Evolutionary conservation across 2,113 vertebrate species (phyloP).

Genomic region (Cettia cetti): DNA sequence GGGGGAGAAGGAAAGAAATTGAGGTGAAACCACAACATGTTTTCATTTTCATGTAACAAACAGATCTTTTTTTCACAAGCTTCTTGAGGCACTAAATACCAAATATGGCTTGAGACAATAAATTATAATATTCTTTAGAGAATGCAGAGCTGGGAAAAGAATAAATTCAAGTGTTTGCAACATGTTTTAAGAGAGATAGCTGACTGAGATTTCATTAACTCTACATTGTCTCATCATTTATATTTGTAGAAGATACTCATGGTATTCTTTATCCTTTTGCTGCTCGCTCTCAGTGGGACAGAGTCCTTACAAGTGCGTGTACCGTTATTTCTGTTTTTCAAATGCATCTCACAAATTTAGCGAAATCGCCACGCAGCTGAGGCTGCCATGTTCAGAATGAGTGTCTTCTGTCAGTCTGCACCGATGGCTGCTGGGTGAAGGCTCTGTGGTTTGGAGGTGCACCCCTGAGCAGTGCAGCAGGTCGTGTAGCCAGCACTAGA

Average conservation of each 20-base stretch:
- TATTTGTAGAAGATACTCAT: not conserved
- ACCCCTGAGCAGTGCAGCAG: not conserved
- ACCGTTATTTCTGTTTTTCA: not conserved
- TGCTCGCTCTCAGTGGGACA: not conserved
- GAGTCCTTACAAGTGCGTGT: not conserved
- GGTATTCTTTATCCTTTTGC: not conserved
- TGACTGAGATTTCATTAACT: not conserved
- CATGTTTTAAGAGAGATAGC: not conserved
- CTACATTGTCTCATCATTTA: not conserved
- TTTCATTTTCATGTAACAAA: constrained; percentile 54
- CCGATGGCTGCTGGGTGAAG: not conserved
- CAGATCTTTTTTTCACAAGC: constrained; percentile 41
- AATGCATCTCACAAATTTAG: not conserved
- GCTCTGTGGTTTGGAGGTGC: not conserved
- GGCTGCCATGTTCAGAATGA: not conserved
- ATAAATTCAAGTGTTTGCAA: constrained; percentile 26
- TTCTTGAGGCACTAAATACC: constrained; percentile 40
- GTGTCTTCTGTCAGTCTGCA: fast-evolving
- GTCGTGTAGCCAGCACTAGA: not conserved
- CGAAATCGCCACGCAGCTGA: not conserved
- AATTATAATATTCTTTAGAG: constrained; percentile 33
- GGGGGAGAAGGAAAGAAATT: constrained; percentile 14
- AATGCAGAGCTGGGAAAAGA: constrained; percentile 24
- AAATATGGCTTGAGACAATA: constrained; percentile 33
- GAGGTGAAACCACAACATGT: constrained; percentile 45